phyloP scores from a whole-genome alignment of 1,140 invertebrate genomes.

The Sitophilus oryzae region DNA sequence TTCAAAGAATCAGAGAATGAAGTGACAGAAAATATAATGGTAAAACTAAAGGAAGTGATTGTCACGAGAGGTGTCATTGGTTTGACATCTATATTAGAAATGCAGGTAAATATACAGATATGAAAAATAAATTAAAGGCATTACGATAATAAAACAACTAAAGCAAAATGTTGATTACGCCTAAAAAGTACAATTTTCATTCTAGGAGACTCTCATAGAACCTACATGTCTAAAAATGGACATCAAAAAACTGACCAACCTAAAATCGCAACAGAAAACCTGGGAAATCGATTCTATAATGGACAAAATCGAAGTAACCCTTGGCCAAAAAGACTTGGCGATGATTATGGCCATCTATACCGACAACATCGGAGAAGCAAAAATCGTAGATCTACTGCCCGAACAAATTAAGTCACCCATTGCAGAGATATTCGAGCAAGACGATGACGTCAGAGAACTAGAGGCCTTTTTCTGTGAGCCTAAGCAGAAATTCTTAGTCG shows the following conservation, averaged over 20 bases:
- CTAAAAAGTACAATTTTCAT: conserved; percentile 3
- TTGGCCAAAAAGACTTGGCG: conserved; percentile 67
- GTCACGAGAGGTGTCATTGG: conserved; percentile 68
- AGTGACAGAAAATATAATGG: conserved; percentile 63
- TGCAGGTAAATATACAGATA: conserved; percentile 59
- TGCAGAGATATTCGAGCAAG: conserved; percentile 40
- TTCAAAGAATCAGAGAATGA: conserved; percentile 58
- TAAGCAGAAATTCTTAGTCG: conserved; percentile 53
- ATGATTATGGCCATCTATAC: conserved; percentile 63
- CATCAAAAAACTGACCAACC: conserved; percentile 58
- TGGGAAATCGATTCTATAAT: conserved; percentile 63
- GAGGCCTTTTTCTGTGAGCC: conserved; percentile 69
- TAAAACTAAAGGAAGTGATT: conserved; percentile 62
- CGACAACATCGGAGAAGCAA: conserved; percentile 50
- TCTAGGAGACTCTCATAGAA: conserved; percentile 74
- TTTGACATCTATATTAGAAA: conserved; percentile 61
- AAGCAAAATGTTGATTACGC: too few relatives aligned
- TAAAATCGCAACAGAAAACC: conserved; percentile 45
- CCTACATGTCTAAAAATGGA: conserved; percentile 67
- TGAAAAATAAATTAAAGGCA: too few relatives aligned
- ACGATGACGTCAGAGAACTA: conserved; percentile 60
- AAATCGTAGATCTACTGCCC: conserved; percentile 42
- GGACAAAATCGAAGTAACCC: conserved; percentile 59
- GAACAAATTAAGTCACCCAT: conserved; percentile 27
- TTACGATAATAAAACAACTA: too few relatives aligned